Evolutionary conservation across 2,797 vertebrate species (phyloP).

Genomic region (Diglossa cyanea): DNA sequence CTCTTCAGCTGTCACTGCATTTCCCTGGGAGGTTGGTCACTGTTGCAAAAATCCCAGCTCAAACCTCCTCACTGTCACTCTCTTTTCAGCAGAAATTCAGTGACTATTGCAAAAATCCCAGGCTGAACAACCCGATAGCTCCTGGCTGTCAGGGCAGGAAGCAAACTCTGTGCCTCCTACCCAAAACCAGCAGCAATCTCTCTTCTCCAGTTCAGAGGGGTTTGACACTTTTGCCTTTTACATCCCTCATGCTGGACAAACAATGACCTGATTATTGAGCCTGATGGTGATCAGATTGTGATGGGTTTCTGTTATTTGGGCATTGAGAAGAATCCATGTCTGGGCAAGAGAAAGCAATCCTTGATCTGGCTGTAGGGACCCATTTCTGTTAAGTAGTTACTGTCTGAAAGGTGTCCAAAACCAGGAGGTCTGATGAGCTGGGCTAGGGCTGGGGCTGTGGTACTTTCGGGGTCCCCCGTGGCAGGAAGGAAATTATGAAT

Average conservation of each 20-base stretch:
- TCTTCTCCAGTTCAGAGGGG: neutral
- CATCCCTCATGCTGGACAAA: neutral
- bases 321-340: neutral
- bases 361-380: neutral
- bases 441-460: neutral
- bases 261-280: neutral
- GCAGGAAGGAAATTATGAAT: neutral
- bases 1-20: conserved; percentile 13
- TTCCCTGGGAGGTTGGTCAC: conserved; percentile 1
- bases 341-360: neutral
- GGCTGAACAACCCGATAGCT: conserved; percentile 32
- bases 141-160: neutral
- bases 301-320: neutral
- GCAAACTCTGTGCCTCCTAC: neutral
- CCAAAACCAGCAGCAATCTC: neutral
- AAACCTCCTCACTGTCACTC: conserved; percentile 25
- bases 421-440: neutral
- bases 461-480: neutral
- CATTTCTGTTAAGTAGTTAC: neutral
- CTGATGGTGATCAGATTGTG: neutral
- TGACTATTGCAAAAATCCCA: neutral
- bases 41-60: conserved; percentile 54
- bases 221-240: neutral
- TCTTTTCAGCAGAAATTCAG: neutral
- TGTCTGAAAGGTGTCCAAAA: neutral